Percentiles rank a stretch among this genome's conserved stretches.
Conservation (phyloP, 2,113 vertebrate genomes). For the Tychaedon coryphoeus region DNA sequence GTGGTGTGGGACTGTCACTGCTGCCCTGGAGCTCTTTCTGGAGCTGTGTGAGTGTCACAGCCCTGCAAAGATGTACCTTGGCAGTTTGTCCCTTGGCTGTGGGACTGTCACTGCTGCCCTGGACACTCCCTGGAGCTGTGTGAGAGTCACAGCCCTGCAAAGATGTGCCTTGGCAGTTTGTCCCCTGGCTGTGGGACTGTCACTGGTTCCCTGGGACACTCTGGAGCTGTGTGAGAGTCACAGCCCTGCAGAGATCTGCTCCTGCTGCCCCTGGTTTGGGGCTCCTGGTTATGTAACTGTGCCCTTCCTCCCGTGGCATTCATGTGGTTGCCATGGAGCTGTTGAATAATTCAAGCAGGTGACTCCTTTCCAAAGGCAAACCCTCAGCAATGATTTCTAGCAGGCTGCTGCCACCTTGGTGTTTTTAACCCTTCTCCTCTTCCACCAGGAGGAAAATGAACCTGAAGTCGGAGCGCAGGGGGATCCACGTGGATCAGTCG, state of each 20-base stretch:
- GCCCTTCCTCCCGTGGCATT: background rate
- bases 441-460: constrained; percentile 79
- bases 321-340: background rate
- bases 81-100: background rate
- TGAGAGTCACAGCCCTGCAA: background rate
- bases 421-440: background rate
- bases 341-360: background rate
- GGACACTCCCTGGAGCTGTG: background rate
- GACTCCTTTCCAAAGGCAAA: background rate
- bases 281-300: background rate
- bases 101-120: background rate
- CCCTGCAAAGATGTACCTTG: no score
- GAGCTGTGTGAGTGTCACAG: no score
- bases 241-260: background rate
- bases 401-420: background rate
- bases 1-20: background rate
- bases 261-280: background rate
- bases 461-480: constrained; percentile 85
- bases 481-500: constrained; percentile 93
- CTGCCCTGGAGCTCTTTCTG: background rate
- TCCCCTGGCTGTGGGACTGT: background rate
- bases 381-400: background rate
- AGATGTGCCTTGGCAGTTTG: background rate
- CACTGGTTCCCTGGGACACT: fast-evolving
- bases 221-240: background rate